phyloP scores from a whole-genome alignment of 2,888 invertebrate species.

The Rhyacophila evoluta region DNA sequence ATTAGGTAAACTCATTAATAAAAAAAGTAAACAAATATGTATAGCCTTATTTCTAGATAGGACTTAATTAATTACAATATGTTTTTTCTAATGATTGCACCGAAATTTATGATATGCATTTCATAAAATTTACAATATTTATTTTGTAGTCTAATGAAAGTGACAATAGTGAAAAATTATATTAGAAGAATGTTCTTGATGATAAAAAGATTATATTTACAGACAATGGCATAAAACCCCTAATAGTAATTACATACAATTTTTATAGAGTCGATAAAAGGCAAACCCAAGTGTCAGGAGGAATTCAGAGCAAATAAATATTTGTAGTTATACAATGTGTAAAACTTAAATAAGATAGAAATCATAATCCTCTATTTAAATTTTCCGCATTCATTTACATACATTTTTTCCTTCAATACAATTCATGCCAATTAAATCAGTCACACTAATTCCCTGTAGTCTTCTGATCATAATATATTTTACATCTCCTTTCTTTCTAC shows the following conservation, averaged over 20 bases:
- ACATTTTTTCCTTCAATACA: not conserved
- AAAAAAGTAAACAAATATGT: not conserved
- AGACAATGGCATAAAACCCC: not conserved
- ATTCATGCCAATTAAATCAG: not conserved
- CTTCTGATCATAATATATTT: not conserved
- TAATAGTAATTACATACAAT: not conserved
- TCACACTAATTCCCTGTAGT: constrained; percentile 16
- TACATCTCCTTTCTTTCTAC: not conserved
- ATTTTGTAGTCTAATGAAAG: constrained; percentile 9
- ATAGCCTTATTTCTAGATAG: not conserved
- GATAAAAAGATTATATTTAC: not conserved
- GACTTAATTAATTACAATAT: constrained; percentile 17
- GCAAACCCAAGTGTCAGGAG: constrained; percentile 4
- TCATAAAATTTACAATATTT: constrained; percentile 12
- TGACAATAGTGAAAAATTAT: not conserved
- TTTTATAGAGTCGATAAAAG: not conserved
- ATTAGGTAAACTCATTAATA: not conserved
- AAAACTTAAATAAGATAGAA: constrained; percentile 9
- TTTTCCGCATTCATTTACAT: not conserved
- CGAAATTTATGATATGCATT: constrained; percentile 48
- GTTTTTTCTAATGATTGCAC: constrained; percentile 42
- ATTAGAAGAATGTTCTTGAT: not conserved
- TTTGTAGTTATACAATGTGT: not conserved
- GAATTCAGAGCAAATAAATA: constrained; percentile 7
- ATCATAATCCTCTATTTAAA: not conserved